phyloP scores from a whole-genome alignment of 1,140 invertebrate species.

The Bombus terrestris region DNA sequence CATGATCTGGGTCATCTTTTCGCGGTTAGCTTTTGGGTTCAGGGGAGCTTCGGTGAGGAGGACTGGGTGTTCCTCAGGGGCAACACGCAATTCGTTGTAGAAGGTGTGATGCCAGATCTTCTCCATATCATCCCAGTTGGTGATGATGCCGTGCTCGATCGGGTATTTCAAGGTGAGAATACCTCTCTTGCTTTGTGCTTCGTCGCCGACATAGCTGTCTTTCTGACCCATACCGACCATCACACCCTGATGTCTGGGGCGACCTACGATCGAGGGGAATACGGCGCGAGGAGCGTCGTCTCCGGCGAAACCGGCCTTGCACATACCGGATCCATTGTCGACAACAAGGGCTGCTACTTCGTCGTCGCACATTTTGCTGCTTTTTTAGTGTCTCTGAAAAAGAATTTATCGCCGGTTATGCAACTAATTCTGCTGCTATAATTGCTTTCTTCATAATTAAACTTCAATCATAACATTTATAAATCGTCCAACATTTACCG shows the following conservation, averaged over 20 bases:
- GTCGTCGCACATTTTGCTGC: constrained; percentile 92
- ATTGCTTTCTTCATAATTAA: neutral
- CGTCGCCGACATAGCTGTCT: constrained; percentile 94
- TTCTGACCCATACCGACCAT: constrained; percentile 98
- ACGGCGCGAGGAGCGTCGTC: constrained; percentile 94
- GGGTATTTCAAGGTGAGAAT: constrained; percentile 89
- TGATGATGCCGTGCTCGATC: constrained; percentile 92
- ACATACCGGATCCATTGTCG: constrained; percentile 94
- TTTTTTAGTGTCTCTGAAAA: constrained; percentile 81
- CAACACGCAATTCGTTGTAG: constrained; percentile 91
- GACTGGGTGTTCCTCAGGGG: constrained; percentile 93
- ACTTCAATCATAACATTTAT: too few species aligned
- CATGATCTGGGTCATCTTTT: too few species aligned
- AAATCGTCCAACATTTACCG: too few species aligned
- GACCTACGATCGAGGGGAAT: constrained; percentile 94
- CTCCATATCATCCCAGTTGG: constrained; percentile 93
- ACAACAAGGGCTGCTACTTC: constrained; percentile 95
- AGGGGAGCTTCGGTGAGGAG: constrained; percentile 90
- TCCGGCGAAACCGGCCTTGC: constrained; percentile 95
- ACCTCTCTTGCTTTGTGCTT: constrained; percentile 91
- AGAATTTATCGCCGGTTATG: neutral
- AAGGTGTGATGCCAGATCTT: constrained; percentile 85
- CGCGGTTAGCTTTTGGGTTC: constrained; percentile 87
- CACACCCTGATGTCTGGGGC: constrained; percentile 93
- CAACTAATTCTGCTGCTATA: neutral